These are phyloP conservation scores for Rhinolophus ferrumequinum DNA, from an alignment of 2,113 vertebrate species.

Conservation along the genomic window DNA sequence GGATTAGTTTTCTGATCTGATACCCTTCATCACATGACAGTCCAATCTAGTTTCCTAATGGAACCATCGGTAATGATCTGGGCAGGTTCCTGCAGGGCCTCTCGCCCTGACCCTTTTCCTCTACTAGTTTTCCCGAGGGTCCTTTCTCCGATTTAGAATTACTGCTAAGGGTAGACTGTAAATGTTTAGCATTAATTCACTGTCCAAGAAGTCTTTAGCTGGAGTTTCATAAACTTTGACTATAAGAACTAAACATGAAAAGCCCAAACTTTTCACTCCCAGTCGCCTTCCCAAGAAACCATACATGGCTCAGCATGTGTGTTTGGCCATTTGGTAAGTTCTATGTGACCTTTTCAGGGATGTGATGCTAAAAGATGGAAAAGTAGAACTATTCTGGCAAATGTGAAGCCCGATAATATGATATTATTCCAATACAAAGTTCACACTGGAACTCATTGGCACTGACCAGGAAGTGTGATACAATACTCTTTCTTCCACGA, in stretches of 20 bases:
- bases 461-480: slow-evolving; percentile 84
- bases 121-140: slow-evolving; percentile 40
- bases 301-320: slow-evolving; percentile 54
- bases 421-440: slow-evolving; percentile 82
- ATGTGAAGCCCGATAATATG: slow-evolving; percentile 81
- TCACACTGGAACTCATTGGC: slow-evolving; percentile 78
- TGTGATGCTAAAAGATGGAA: slow-evolving; percentile 72
- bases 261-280: slow-evolving; percentile 69
- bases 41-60: background rate
- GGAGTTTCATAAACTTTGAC: slow-evolving; percentile 52
- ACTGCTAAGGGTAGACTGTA: slow-evolving; percentile 83
- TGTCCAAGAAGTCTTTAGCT: slow-evolving; percentile 74
- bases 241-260: slow-evolving; percentile 57
- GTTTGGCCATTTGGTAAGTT: slow-evolving; percentile 70
- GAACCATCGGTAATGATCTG: background rate
- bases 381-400: slow-evolving; percentile 79
- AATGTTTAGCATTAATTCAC: slow-evolving; percentile 86
- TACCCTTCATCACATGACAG: background rate
- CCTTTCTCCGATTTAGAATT: slow-evolving; percentile 74
- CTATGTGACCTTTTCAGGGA: slow-evolving; percentile 77
- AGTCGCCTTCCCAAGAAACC: slow-evolving; percentile 78
- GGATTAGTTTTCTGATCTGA: background rate
- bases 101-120: background rate
- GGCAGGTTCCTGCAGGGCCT: background rate
- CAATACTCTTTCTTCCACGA: slow-evolving; percentile 85